Percentiles rank a stretch among this genome's conserved stretches.
Evolutionary conservation across 2,113 vertebrate genomes (phyloP).

Genomic region (Stictonetta naevosa): DNA sequence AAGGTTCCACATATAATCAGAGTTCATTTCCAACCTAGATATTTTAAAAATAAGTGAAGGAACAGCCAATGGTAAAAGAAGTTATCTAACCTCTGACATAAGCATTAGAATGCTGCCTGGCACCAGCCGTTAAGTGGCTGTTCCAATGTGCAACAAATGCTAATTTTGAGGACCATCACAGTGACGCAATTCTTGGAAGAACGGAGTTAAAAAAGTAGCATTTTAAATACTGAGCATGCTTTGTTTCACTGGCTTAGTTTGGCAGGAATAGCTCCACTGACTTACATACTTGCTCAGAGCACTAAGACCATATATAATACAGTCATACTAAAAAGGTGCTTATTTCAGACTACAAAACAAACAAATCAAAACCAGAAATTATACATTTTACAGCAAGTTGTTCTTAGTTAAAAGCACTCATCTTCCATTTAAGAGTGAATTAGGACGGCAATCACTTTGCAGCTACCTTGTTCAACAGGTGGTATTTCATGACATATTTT

Average conservation of each 20-base stretch:
- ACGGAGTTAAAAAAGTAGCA: background rate
- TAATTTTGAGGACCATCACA: slow-evolving; percentile 63
- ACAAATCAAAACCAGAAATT: background rate
- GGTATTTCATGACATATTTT: background rate
- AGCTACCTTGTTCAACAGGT: background rate
- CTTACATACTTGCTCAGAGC: background rate
- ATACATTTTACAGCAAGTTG: background rate
- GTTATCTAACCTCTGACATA: background rate
- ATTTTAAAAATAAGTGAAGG: background rate
- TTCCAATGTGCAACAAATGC: slow-evolving; percentile 50
- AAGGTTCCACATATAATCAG: background rate
- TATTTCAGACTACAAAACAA: background rate
- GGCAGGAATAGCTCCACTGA: background rate
- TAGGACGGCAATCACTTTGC: background rate
- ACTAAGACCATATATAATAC: slow-evolving; percentile 21
- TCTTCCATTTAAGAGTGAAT: background rate
- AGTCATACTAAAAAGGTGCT: slow-evolving; percentile 34
- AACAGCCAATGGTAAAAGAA: slow-evolving; percentile 6
- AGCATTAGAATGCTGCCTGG: slow-evolving; percentile 68
- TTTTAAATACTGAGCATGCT: background rate
- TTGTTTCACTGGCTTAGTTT: background rate
- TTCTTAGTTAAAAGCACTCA: background rate
- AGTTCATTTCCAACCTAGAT: background rate
- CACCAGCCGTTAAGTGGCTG: slow-evolving; percentile 75
- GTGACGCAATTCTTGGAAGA: slow-evolving; percentile 72